Evolutionary conservation across 2,888 invertebrate genomes (phyloP).

Genomic region (Tiliacea citrago): DNA sequence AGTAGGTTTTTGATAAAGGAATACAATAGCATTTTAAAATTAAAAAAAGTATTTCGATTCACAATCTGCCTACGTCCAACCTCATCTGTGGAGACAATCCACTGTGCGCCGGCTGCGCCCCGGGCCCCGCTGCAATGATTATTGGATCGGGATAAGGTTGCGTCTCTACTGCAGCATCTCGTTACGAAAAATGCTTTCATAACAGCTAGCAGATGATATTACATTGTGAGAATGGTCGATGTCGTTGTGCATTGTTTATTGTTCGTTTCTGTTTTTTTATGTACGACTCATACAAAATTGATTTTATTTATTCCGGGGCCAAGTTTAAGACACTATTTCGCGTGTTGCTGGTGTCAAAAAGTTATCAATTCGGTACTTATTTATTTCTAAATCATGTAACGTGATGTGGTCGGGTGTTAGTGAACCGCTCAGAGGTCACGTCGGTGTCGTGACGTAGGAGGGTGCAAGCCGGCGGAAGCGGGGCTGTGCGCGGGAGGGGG

Average conservation of each 20-base stretch:
- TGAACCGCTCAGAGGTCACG: slow-evolving; percentile 60
- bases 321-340: background rate
- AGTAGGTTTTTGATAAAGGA: no score
- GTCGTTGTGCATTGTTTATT: slow-evolving; percentile 2
- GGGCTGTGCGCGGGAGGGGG: slow-evolving; percentile 57
- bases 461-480: slow-evolving; percentile 61
- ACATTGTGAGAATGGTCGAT: background rate
- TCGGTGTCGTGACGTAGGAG: slow-evolving; percentile 50
- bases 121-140: slow-evolving; percentile 35
- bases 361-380: slow-evolving; percentile 13
- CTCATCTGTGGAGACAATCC: no score
- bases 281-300: background rate
- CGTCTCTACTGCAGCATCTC: slow-evolving; percentile 16
- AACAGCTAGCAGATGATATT: background rate
- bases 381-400: slow-evolving; percentile 10
- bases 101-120: slow-evolving; percentile 15
- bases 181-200: slow-evolving; percentile 3
- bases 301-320: background rate
- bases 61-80: no score
- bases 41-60: no score
- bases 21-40: no score
- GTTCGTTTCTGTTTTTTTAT: background rate
- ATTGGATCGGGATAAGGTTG: slow-evolving; percentile 31
- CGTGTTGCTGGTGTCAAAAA: slow-evolving; percentile 4
- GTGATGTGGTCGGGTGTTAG: slow-evolving; percentile 44